Conservation (phyloP, 2,113 vertebrate genomes). For the Rynchops niger region DNA sequence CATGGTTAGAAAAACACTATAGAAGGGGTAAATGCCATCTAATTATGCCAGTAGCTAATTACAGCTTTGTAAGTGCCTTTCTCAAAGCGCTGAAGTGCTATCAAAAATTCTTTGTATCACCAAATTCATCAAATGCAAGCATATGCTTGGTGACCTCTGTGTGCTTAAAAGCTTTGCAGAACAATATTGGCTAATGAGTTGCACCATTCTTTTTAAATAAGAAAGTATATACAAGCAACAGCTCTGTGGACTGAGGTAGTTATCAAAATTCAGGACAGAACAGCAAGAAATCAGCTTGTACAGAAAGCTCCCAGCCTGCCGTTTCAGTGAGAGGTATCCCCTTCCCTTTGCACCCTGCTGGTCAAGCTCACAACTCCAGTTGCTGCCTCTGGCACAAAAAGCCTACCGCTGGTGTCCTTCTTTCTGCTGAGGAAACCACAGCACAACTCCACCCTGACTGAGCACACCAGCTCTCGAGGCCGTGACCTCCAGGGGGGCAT, state of each 20-base stretch:
- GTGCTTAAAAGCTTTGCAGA: background rate
- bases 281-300: background rate
- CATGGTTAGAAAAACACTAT: background rate
- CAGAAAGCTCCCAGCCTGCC: background rate
- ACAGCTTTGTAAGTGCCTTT: background rate
- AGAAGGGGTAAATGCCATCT: background rate
- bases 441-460: background rate
- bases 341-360: background rate
- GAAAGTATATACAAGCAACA: background rate
- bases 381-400: background rate
- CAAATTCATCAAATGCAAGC: background rate
- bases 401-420: background rate
- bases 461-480: background rate
- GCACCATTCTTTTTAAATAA: background rate
- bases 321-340: background rate
- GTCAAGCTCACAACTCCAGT: background rate
- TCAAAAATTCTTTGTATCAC: background rate
- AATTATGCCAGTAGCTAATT: background rate
- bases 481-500: fast-evolving
- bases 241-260: background rate
- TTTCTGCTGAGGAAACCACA: background rate
- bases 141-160: background rate
- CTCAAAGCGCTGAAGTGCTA: background rate
- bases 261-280: background rate
- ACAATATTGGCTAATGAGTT: background rate